Percentiles rank a stretch among this genome's conserved stretches.
Evolutionary conservation across 2,113 vertebrate species (phyloP).

Genomic region (Puntigrus tetrazona): DNA sequence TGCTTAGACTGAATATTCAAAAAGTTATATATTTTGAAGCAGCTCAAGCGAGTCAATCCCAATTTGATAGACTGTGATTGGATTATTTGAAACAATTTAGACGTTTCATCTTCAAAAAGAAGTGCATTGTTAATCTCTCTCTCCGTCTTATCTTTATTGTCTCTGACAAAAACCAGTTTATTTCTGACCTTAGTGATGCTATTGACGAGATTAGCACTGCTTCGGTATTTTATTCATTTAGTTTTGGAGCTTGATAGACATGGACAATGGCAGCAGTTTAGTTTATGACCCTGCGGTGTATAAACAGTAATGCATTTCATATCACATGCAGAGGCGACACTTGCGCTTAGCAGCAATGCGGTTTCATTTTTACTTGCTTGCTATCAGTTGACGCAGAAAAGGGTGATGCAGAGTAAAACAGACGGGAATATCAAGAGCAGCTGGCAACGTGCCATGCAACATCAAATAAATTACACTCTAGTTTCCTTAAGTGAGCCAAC

Average conservation of each 20-base stretch:
- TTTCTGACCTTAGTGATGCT: neutral
- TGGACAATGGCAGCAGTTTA: neutral
- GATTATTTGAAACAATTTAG: neutral
- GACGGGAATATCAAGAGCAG: conserved; percentile 23
- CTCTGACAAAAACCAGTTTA: neutral
- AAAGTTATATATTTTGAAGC: neutral
- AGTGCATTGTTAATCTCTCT: neutral
- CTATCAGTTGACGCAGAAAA: conserved; percentile 36
- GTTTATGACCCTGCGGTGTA: neutral
- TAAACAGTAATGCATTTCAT: neutral
- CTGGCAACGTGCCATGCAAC: conserved; percentile 61
- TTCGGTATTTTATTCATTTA: neutral
- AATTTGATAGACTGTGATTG: neutral
- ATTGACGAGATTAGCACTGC: neutral
- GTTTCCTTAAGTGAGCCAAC: conserved; percentile 64
- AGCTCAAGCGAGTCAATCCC: neutral
- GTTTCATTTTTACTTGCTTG: neutral
- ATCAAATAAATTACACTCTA: conserved; percentile 73
- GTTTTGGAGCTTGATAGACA: neutral
- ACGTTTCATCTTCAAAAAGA: neutral
- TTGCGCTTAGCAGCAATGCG: neutral
- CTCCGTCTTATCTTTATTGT: neutral
- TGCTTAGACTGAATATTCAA: neutral
- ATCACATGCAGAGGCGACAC: neutral
- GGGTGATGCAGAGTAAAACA: neutral